Conservation (phyloP, 1,140 invertebrate genomes). For the Heliconius hewitsoni region DNA sequence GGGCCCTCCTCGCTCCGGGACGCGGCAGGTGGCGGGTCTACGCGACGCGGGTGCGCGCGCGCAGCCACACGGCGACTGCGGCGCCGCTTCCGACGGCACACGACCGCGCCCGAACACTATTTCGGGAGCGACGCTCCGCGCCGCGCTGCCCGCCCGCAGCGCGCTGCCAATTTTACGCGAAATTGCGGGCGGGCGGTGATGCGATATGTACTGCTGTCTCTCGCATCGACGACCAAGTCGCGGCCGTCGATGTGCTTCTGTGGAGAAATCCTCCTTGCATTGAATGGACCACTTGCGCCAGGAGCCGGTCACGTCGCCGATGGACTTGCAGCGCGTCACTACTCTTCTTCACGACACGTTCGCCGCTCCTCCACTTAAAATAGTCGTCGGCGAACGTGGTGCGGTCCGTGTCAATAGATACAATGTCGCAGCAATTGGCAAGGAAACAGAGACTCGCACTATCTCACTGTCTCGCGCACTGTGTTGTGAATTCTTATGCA, state of each 20-base stretch:
- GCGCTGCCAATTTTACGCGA: constrained; percentile 80
- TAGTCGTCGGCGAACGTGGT: constrained; percentile 68
- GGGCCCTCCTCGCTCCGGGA: constrained; percentile 56
- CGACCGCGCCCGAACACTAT: constrained; percentile 78
- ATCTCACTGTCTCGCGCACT: constrained; percentile 79
- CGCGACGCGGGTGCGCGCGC: constrained; percentile 74
- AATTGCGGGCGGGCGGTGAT: constrained; percentile 81
- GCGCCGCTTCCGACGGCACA: constrained; percentile 64
- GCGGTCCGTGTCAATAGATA: constrained; percentile 75
- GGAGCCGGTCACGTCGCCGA: constrained; percentile 30
- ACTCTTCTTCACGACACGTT: constrained; percentile 50
- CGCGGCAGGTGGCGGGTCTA: constrained; percentile 52
- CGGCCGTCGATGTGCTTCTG: constrained; percentile 44
- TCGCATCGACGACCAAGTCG: constrained; percentile 50
- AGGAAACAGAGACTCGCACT: constrained; percentile 78
- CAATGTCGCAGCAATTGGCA: constrained; percentile 79
- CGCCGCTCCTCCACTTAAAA: constrained; percentile 65
- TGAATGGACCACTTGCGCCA: constrained; percentile 50
- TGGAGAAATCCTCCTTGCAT: constrained; percentile 56
- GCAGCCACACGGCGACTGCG: constrained; percentile 75
- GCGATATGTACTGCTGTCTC: constrained; percentile 75
- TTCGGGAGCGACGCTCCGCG: constrained; percentile 77
- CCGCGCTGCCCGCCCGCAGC: constrained; percentile 73
- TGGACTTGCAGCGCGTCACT: constrained; percentile 39
- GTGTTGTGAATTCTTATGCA: constrained; percentile 81